Base-by-base conservation (phyloP, 2,113 vertebrate genomes). In the Cebus imitator region DNA sequence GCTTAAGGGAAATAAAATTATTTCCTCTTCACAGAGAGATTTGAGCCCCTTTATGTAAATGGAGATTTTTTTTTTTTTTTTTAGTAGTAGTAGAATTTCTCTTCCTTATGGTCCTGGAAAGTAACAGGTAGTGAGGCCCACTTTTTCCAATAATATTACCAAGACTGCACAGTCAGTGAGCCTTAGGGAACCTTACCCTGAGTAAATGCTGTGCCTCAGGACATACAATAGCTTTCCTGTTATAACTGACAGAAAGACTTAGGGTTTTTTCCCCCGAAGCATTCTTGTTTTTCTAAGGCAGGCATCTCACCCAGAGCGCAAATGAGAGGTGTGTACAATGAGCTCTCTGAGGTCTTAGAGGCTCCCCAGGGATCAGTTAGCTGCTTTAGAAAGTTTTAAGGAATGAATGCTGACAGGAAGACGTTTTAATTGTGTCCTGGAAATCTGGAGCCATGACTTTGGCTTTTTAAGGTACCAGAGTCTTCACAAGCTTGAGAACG, bases 191-290 rank as follows among this genome's bases (percentile, higher is more conserved):
- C 48, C 3, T 68, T 82, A 92, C 0, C 50, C 84, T 83, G 21
- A 93, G 88, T 92, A 64, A 94, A 61, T 89, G 0, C 3, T 27
- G 70, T 94, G 30, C 35, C 23, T 95, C 2, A 21, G n/a, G 76
- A 85, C 87, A 70, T 45, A 66, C 3, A 92, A 9, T 40, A 61
- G 61, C 79, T 82, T 95, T 96, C n/a, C 5, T 58, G 0, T 48
- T 97, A 90, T 96, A 89, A 90, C 84, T 96, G 58, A 96, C 61
- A 37, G 92, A 21, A 64, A 45, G 94, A 94, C 86, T 97, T 3
- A 3, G 55, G 37, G 45, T 16, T 64, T 25, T 23, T 4, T 43
- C 43, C n/a, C 48, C 23, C 76, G 5, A 78, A 96, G 95, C 72
- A 55, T 58, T 91, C 83, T 81, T 13, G 0, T 61, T 96, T 98